Conservation (phyloP, 2,113 vertebrate genomes). For the Elanus axillaris region DNA sequence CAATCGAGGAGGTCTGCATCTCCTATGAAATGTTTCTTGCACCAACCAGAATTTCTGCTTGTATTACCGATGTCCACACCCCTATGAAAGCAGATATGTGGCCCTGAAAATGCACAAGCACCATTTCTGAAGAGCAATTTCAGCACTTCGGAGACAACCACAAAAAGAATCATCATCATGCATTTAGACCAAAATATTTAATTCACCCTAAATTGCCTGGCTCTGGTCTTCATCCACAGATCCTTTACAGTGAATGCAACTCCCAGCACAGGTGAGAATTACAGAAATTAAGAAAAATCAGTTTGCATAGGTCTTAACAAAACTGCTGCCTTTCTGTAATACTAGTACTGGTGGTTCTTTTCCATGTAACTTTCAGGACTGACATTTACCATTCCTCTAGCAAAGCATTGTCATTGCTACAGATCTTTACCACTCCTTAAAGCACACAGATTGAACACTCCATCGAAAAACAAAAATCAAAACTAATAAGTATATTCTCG, state of each 20-base stretch:
- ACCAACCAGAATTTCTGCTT: not conserved
- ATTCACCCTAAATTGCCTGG: not conserved
- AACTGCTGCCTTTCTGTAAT: not conserved
- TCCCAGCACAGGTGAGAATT: not conserved
- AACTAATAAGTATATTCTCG: constrained; percentile 1
- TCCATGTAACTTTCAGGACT: not conserved
- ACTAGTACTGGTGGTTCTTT: not conserved
- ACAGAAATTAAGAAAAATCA: not conserved
- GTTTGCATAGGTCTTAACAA: not conserved
- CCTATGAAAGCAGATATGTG: not conserved
- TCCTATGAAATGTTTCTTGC: not conserved
- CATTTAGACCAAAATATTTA: not conserved
- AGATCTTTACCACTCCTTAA: not conserved
- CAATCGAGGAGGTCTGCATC: not conserved
- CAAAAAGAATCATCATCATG: not conserved
- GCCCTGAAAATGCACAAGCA: not conserved
- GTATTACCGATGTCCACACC: not conserved
- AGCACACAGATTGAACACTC: not conserved
- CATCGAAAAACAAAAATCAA: not conserved
- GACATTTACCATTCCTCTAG: not conserved
- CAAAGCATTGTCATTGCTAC: not conserved
- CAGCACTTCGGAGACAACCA: not conserved
- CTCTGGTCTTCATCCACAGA: not conserved
- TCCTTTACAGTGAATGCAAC: not conserved
- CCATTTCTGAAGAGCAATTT: not conserved